These are phyloP conservation scores for Darwinula stevensoni DNA, from an alignment of 2,888 invertebrate genomes.

Conservation along the genomic window DNA sequence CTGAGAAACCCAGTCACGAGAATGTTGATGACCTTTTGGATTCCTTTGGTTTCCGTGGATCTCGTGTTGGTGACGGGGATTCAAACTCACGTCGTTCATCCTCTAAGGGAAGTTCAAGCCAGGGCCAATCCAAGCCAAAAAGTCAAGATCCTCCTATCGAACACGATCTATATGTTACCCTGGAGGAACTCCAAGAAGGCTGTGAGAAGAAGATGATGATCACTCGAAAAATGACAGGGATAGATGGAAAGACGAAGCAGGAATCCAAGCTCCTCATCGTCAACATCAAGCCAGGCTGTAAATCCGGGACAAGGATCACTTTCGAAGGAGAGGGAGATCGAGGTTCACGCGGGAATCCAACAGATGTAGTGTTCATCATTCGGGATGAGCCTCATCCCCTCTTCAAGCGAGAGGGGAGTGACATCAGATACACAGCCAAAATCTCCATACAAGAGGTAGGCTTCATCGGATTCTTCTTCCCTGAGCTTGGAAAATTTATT, in stretches of 20 bases:
- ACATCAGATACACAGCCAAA: constrained; percentile 60
- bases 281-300: constrained; percentile 91
- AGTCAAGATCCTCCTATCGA: constrained; percentile 62
- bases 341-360: constrained; percentile 67
- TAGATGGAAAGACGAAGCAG: constrained; percentile 51
- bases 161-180: constrained; percentile 63
- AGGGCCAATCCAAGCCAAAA: constrained; percentile 9
- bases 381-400: constrained; percentile 71
- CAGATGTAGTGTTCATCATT: constrained; percentile 87
- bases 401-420: constrained; percentile 77
- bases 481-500: no score
- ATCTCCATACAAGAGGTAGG: constrained; percentile 60
- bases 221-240: constrained; percentile 44
- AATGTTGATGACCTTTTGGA: constrained; percentile 49
- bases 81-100: constrained; percentile 11
- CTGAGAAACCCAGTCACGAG: constrained; percentile 28
- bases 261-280: constrained; percentile 87
- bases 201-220: constrained; percentile 98
- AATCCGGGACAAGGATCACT: constrained; percentile 88
- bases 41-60: constrained; percentile 30
- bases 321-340: constrained; percentile 92
- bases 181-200: constrained; percentile 79
- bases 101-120: constrained; percentile 10
- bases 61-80: constrained; percentile 25
- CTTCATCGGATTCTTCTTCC: neutral